These are phyloP conservation scores for Scelioninae gen. 2 DNA, from an alignment of 2,888 invertebrate genomes.

Conservation along the genomic window DNA sequence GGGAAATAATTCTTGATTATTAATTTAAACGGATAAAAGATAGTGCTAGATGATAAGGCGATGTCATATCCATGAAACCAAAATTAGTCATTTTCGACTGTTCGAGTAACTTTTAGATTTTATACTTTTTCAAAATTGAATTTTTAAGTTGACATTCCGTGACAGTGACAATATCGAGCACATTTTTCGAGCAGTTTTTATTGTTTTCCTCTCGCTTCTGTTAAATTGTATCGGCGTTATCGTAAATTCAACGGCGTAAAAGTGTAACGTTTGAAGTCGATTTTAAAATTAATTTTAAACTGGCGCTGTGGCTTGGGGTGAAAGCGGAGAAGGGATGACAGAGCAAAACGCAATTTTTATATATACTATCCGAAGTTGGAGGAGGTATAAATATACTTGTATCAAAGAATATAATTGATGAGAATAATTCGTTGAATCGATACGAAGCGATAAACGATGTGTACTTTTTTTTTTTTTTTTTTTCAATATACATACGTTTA, in stretches of 20 bases:
- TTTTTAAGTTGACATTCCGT: constrained; percentile 10
- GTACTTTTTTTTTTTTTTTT: constrained; percentile 6
- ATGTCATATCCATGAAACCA: constrained; percentile 7
- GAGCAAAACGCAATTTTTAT: constrained; percentile 30
- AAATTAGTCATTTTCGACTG: constrained; percentile 26
- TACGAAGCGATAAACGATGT: constrained; percentile 13
- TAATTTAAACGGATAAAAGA: too few species aligned
- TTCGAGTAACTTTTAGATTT: constrained; percentile 24
- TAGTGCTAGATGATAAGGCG: too few species aligned
- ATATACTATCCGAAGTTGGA: constrained; percentile 36
- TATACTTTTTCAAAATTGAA: constrained; percentile 26
- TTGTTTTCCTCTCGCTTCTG: constrained; percentile 12
- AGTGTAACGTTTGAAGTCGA: constrained; percentile 61
- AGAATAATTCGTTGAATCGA: constrained; percentile 22
- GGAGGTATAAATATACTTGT: constrained; percentile 36
- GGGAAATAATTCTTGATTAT: too few species aligned
- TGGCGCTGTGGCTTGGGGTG: constrained; percentile 62
- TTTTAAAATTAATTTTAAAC: constrained; percentile 63
- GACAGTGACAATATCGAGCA: neutral
- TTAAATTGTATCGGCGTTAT: constrained; percentile 45
- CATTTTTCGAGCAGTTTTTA: constrained; percentile 31
- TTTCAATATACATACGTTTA: constrained; percentile 6
- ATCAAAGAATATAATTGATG: constrained; percentile 24
- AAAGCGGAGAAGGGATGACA: constrained; percentile 32
- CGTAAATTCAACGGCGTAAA: constrained; percentile 60